Evolutionary conservation across 2,888 invertebrate species (phyloP), one percentile per base, ranked within the genome.

Genomic region (Coenonympha arcania): DNA sequence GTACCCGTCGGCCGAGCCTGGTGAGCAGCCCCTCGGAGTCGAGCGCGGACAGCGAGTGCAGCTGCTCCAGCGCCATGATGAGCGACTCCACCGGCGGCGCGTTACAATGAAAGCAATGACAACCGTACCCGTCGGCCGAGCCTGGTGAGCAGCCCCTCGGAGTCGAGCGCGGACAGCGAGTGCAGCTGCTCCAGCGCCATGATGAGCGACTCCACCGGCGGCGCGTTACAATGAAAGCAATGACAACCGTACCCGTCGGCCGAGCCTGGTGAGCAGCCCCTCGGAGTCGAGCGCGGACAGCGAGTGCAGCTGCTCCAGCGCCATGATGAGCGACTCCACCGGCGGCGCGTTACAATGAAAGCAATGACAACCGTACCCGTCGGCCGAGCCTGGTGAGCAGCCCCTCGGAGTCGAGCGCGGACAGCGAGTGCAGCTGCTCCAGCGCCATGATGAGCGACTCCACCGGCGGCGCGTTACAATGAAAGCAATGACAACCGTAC

Each of bases 311-410:
- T 98, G 96, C 69, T 99, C 98, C 61, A 99, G 86, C 11, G 99
- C 99, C 92, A 98, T 97, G 53, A 99, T 96, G 59, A 99, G 89
- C 0, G 98, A 96, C 84, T 99, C 98, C 15, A 97, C 96, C 0
- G 99, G 98, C 18, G 99, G 99, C 0, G 99, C 96, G 79, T 99
- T n/a, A n/a, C n/a, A n/a, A n/a, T n/a, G n/a, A n/a, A n/a, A n/a
- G n/a, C n/a, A 45, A 28, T 19, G 34, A 4, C 5, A 46, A 34
- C 4, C 47, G 26, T 22, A 50, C 90, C 76, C 95, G 88, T 52
- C 95, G 85, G 0, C 95, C 95, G 0, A 95, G 86, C 28, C 95
- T 84, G 0, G 94, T 95, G 8, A 95, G 83, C 33, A 95, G 84
- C 8, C 99, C 96, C 76, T 96, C 96, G 55, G 98, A 95, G 72